A percentile compares a stretch with the other conserved stretches of the same genome.
Evolutionary conservation across 1,140 invertebrate genomes (phyloP).

Genomic region (Ericerus pela): DNA sequence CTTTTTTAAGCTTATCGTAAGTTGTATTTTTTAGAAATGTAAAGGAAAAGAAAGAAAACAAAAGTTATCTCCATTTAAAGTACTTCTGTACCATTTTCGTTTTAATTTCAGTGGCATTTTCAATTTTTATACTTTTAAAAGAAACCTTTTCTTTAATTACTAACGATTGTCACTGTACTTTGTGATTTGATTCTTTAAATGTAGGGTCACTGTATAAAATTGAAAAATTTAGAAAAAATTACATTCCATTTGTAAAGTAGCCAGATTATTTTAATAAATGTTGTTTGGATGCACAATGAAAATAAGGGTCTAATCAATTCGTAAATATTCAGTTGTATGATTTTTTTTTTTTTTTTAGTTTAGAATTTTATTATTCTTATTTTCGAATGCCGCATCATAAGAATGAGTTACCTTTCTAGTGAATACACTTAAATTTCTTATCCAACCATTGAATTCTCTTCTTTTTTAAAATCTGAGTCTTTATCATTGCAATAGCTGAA

Average conservation of each 20-base stretch:
- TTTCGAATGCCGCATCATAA: slow-evolving; percentile 8
- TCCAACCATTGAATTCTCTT: not conserved
- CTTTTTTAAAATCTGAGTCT: not conserved
- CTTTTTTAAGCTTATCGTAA: not conserved
- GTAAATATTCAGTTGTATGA: too few species aligned
- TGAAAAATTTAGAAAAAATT: not conserved
- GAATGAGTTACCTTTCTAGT: not conserved
- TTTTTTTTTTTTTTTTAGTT: slow-evolving; percentile 4
- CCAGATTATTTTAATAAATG: not conserved
- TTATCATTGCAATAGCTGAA: not conserved
- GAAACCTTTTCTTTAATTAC: not conserved
- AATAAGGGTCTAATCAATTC: too few species aligned
- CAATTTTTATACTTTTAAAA: not conserved
- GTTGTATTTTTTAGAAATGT: not conserved
- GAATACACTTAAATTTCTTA: not conserved
- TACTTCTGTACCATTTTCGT: not conserved
- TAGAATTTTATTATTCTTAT: not conserved
- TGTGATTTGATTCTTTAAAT: not conserved
- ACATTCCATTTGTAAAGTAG: slow-evolving; percentile 7
- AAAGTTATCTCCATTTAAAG: not conserved
- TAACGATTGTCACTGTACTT: not conserved
- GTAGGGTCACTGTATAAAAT: not conserved
- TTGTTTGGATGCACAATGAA: not conserved
- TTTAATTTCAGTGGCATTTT: not conserved
- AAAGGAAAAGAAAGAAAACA: not conserved